A percentile compares a stretch with the other conserved stretches of the same genome.
These are phyloP conservation scores for Vultur gryphus DNA, from an alignment of 2,797 vertebrate species.

Conservation along the genomic window DNA sequence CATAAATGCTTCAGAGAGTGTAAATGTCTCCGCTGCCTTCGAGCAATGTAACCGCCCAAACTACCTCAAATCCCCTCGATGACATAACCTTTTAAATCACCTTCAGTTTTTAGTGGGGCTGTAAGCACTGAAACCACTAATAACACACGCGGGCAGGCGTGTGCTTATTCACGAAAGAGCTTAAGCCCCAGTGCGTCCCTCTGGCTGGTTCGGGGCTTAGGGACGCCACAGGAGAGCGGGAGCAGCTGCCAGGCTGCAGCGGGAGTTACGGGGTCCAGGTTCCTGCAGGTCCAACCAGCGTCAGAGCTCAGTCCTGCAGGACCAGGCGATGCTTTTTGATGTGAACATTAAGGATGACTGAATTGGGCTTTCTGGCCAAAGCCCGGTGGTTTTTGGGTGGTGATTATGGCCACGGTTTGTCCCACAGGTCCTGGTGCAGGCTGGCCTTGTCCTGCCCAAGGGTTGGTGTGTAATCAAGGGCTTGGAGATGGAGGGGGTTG, in stretches of 20 bases:
- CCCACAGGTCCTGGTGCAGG: not conserved
- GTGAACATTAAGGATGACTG: not conserved
- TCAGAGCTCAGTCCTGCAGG: fast-evolving
- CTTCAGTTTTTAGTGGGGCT: not conserved
- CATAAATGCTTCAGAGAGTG: not conserved
- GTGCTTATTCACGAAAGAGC: not conserved
- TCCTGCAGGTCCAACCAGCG: fast-evolving
- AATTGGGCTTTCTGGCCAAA: not conserved
- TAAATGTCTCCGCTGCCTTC: not conserved
- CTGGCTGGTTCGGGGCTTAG: not conserved
- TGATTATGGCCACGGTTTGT: not conserved
- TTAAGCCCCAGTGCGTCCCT: fast-evolving
- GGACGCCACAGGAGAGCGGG: fast-evolving
- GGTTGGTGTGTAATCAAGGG: not conserved
- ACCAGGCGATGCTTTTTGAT: not conserved
- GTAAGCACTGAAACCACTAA: not conserved
- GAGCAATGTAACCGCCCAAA: not conserved
- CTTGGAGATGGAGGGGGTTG: not conserved
- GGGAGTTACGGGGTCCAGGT: fast-evolving
- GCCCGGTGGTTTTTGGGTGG: not conserved
- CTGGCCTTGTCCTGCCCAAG: not conserved
- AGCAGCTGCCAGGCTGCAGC: not conserved
- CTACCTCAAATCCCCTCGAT: not conserved
- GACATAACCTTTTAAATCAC: not conserved
- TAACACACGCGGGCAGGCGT: fast-evolving